Percentiles rank a stretch among this genome's conserved stretches.
These are phyloP conservation scores for Diabrotica balteata DNA, from an alignment of 2,888 invertebrate genomes.

Conservation along the genomic window DNA sequence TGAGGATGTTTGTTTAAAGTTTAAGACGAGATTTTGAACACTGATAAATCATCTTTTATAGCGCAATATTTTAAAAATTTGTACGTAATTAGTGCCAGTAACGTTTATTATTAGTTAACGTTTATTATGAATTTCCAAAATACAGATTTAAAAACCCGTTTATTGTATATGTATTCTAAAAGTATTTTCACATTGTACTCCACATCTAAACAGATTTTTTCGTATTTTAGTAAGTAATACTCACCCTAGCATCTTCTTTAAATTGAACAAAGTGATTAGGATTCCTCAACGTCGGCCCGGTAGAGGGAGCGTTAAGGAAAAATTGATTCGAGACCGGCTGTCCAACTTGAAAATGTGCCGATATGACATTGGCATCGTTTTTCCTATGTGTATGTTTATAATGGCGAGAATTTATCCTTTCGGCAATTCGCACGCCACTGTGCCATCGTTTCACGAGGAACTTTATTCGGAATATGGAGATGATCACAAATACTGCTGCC, in stretches of 20 bases:
- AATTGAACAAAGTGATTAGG: slow-evolving; percentile 18
- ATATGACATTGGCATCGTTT: slow-evolving; percentile 3
- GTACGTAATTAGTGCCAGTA: too few species aligned
- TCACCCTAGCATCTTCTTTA: slow-evolving; percentile 3
- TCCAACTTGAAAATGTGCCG: slow-evolving; percentile 53
- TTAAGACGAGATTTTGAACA: too few species aligned
- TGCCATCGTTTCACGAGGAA: slow-evolving; percentile 71
- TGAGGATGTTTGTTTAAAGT: too few species aligned
- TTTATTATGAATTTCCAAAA: too few species aligned
- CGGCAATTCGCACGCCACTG: slow-evolving; percentile 65
- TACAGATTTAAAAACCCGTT: too few species aligned
- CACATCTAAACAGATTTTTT: neutral
- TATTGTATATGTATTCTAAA: too few species aligned
- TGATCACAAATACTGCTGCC: slow-evolving; percentile 64
- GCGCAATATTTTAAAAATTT: too few species aligned
- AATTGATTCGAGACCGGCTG: slow-evolving; percentile 56
- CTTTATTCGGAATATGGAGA: slow-evolving; percentile 71
- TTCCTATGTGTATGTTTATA: slow-evolving; percentile 19
- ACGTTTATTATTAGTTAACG: too few species aligned
- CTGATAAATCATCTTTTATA: too few species aligned
- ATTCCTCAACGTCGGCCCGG: slow-evolving; percentile 12
- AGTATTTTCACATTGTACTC: too few species aligned
- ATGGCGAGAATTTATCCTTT: slow-evolving; percentile 54
- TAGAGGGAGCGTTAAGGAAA: slow-evolving; percentile 38
- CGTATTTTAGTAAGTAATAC: slow-evolving; percentile 12